Base-by-base conservation (phyloP, 2,888 invertebrate species). In the Nomada goodeniana region DNA sequence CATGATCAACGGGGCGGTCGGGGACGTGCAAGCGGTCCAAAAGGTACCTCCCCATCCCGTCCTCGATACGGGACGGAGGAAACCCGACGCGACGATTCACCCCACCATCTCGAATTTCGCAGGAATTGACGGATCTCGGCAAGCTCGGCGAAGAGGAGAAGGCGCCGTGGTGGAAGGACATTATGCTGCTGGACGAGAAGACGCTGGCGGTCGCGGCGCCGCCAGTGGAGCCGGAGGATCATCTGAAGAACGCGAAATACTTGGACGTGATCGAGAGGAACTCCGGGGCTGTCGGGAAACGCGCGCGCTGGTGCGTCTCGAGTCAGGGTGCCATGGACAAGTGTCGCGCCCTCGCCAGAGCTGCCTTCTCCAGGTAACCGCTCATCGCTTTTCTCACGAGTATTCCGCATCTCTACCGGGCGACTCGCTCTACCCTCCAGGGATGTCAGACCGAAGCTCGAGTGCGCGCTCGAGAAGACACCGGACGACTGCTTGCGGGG, bases 401-500 rank as follows among this genome's bases (percentile, higher is more conserved):
- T 26, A 2, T 26, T 29, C 29, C 29, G 29, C 29, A 7, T 36
- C 36, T 36, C 36, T 36, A 36, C 7, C 36, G 36, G 36, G 7
- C 36, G 7, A 36, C 36, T 15, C 18, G 20, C 10, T 9, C 44
- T 47, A 20, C 18, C 15, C 44, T 50, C 9, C 67, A 92, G 97
- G 75, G 96, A 97, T 90, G 96, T 97, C 59, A 95, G 97, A 9
- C 98, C 98, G 0, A 96, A 96, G 86, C 95, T 98, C 65, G 96
- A 97, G 90, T 98, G 98, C 91, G 94, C 96, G 0, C 94, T 95
- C 83, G 96, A 96, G 60, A 94, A 95, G 55, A 95, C 95, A 42
- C 95, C 96, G 64, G 95, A 96, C 13, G 95, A 95, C 50, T 98
- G 97, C 91, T 94, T 97, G 90, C 95, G 95, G 83, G 95, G 95